Evolutionary conservation across 1,140 invertebrate genomes (phyloP).

Genomic region (Tribolium castaneum): DNA sequence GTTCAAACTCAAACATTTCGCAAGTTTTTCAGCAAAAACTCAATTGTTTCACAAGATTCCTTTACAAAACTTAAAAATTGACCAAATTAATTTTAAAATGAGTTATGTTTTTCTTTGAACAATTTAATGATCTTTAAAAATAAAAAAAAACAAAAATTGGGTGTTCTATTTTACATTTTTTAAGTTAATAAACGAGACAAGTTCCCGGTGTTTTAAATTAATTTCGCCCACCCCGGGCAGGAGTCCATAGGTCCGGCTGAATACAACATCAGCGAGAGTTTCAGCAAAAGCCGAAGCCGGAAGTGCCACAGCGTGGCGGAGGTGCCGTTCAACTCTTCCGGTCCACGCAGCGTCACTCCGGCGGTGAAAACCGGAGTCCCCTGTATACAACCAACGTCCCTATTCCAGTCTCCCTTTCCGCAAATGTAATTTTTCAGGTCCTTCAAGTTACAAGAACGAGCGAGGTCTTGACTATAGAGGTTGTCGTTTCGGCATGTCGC

Average conservation of each 20-base stretch:
- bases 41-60: too few species aligned
- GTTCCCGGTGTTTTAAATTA: too few species aligned
- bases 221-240: not conserved
- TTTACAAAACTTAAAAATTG: too few species aligned
- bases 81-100: too few species aligned
- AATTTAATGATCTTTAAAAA: too few species aligned
- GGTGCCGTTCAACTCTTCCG: slow-evolving; percentile 47
- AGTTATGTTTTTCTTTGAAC: too few species aligned
- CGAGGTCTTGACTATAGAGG: not conserved
- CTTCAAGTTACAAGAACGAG: not conserved
- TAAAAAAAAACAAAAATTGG: too few species aligned
- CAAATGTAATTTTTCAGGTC: slow-evolving; percentile 38
- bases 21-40: too few species aligned
- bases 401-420: not conserved
- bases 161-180: too few species aligned
- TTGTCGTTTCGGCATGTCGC: slow-evolving; percentile 4
- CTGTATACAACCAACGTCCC: not conserved
- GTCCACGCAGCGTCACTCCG: slow-evolving; percentile 31
- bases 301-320: slow-evolving; percentile 46
- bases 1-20: too few species aligned
- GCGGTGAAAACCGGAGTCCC: slow-evolving; percentile 10
- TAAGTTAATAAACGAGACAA: too few species aligned
- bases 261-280: slow-evolving; percentile 42
- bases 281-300: slow-evolving; percentile 45
- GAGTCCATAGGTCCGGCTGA: slow-evolving; percentile 39